Percentiles rank a stretch among this genome's conserved stretches.
phyloP scores from a whole-genome alignment of 2,888 invertebrate species.

The Tetramorium bicarinatum region DNA sequence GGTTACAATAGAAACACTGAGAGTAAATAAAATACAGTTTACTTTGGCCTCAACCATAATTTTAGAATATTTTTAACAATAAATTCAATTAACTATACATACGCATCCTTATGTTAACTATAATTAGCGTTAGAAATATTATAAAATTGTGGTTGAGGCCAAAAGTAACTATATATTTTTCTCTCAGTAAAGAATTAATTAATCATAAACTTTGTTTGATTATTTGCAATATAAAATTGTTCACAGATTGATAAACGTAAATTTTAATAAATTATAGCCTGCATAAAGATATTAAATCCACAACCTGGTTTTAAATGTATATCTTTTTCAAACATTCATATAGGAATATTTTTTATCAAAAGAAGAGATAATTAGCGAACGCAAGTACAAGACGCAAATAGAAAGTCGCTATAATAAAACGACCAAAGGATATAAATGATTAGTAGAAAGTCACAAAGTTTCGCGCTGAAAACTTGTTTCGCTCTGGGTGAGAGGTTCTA shows the following conservation, averaged over 20 bases:
- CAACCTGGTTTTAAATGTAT: not conserved
- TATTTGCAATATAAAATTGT: not conserved
- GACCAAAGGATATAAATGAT: conserved; percentile 5
- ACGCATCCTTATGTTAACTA: too few species aligned
- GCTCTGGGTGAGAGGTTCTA: not conserved
- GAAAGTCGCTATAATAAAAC: conserved; percentile 38
- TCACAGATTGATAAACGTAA: not conserved
- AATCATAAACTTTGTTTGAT: not conserved
- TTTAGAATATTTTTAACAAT: too few species aligned
- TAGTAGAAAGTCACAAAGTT: conserved; percentile 26
- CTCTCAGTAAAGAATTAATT: not conserved
- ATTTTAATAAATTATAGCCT: not conserved
- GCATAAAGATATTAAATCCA: not conserved
- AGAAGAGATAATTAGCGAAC: not conserved
- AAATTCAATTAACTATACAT: too few species aligned
- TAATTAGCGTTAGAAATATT: too few species aligned
- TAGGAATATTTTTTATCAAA: not conserved
- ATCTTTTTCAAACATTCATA: not conserved
- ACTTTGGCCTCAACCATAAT: too few species aligned
- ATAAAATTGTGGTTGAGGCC: too few species aligned
- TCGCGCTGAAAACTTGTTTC: conserved; percentile 30
- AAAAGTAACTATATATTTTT: too few species aligned
- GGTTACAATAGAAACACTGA: not conserved
- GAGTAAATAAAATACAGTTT: too few species aligned
- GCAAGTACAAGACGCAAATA: not conserved